Evolutionary conservation across 2,888 invertebrate genomes (phyloP), one percentile per base, ranked within the genome.

Genomic region (Trissolcus japonicus): DNA sequence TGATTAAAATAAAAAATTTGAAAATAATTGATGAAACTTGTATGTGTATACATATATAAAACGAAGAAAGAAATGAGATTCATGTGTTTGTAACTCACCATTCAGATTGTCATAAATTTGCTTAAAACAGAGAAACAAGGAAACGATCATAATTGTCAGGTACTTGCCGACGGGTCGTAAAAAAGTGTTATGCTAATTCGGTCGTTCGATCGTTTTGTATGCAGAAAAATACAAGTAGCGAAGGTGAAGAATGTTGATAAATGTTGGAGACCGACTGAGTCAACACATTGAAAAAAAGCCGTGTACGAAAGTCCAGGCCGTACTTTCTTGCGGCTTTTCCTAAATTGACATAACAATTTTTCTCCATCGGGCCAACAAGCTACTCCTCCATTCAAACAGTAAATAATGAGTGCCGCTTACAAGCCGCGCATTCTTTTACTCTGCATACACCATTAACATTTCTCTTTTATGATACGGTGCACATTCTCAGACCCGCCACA

Each of bases 341-440:
- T 73, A 54, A 55, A 73, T 61, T 66, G 66, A 66, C 66, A 73
- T 29, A 66, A 66, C 56, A 61, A 72, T 66, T 73, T 66, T 61
- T 66, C 48, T 55, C 40, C 43, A 43, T 50, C 66, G 35, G 21
- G 19, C 35, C 46, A 56, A 73, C 73, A 65, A 59, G 46, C 13
- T 25, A 55, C 51, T 40, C 43, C 6, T 69, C 57, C 7, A 35
- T 17, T 51, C 35, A 35, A 53, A 55, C 48, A 46, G 46, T 41
- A 71, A 63, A 71, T 63, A 71, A 63, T 57, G 71, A 43, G 51
- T 16, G n/a, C 11, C 41, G 40, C 50, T 69, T 55, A 62, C 71
- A 54, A 71, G 40, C 16, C 41, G 14, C 50, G 41, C 57, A 46
- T 54, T 71, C 46, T 19, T 59, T 51, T 13, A 51, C 55, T 69